Base-by-base conservation (phyloP, 2,888 invertebrate species). In the Pyrocoelia pectoralis region DNA sequence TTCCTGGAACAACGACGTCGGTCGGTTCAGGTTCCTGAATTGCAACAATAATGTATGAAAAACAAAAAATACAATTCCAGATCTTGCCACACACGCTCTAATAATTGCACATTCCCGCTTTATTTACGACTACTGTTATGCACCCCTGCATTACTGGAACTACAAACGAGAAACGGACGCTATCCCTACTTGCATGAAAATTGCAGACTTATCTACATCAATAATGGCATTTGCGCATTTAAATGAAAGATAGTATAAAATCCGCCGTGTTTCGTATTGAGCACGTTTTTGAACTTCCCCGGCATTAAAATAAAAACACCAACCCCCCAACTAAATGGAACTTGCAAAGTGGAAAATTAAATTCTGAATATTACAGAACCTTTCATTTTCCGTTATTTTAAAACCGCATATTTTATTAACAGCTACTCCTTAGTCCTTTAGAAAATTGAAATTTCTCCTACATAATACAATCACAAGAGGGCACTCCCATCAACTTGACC, bases 181-280 rank as follows among this genome's bases (percentile, higher is more conserved):
- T n/a, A 51, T 41, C 55, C 46, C 43, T 43, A 29, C 41, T 52
- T 2, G 62, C 18, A 62, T 58, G 50, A 62, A 59, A 66, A 62
- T 51, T 56, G 54, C 49, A 28, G 54, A 52, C 57, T 66, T 66
- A 66, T 66, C 52, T 59, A 54, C 59, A 57, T 57, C 66, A 66
- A 66, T 66, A 66, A 66, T 53, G 55, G 28, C 56, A 59, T 66
- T 66, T 62, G 55, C 52, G 54, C 59, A 61, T 66, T 43, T 50
- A 54, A 57, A 60, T 62, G 61, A 48, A 62, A 56, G 50, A 55
- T 54, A 53, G 53, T 48, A 49, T 15, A 48, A 66, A 66, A 66
- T 66, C 66, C 63, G 18, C 59, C 56, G 49, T 54, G 56, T 43
- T 60, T 49, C 41, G 19, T 14, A 48, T 51, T 29, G 29, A 57